These are phyloP conservation scores for Xiphias gladius DNA, from an alignment of 2,113 vertebrate genomes.

Conservation along the genomic window DNA sequence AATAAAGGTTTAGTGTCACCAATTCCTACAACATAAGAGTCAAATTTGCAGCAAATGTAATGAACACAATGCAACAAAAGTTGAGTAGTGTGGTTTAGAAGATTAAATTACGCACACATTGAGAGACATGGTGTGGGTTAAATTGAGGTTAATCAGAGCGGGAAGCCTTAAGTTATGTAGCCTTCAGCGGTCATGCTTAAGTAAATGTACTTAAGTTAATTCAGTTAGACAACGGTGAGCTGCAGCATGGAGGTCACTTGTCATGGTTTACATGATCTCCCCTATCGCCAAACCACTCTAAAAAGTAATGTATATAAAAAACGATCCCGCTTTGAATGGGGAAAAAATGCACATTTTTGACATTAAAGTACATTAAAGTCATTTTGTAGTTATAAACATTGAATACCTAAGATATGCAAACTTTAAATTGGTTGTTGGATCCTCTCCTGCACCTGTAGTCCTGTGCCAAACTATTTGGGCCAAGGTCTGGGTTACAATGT, in stretches of 20 bases:
- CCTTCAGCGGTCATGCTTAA: constrained; percentile 13
- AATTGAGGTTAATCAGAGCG: constrained; percentile 31
- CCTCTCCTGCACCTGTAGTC: background rate
- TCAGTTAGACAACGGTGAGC: background rate
- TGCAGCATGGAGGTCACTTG: constrained; percentile 1
- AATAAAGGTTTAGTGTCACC: background rate
- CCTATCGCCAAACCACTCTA: too few species aligned
- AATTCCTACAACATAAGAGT: background rate
- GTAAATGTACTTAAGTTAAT: constrained; percentile 24
- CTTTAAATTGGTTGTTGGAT: background rate
- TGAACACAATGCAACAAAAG: background rate
- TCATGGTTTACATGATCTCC: background rate
- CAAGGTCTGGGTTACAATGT: constrained; percentile 10
- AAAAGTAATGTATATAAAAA: background rate
- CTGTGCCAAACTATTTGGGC: constrained; percentile 11
- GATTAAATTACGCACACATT: background rate
- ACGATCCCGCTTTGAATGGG: background rate
- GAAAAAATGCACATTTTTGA: background rate
- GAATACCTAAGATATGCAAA: too few species aligned
- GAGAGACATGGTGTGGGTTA: background rate
- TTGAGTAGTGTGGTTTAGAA: background rate
- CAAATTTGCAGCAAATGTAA: constrained; percentile 8
- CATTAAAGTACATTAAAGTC: background rate
- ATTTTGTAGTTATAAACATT: background rate
- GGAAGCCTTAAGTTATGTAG: constrained; percentile 31